Conservation (phyloP, 2,797 vertebrate species). For the Gouania willdenowi region DNA sequence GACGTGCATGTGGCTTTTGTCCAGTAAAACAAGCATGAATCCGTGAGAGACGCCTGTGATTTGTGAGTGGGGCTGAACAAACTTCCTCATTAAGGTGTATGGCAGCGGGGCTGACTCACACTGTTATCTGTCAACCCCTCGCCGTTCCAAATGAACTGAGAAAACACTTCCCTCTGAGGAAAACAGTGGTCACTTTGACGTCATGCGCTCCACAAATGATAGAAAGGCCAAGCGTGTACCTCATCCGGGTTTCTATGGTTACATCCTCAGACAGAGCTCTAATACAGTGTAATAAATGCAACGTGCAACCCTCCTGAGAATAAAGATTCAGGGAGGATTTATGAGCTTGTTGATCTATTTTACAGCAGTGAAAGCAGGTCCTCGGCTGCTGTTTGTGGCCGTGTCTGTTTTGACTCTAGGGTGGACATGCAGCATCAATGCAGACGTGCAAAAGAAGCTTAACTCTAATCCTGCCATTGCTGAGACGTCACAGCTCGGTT, state of each 20-base stretch:
- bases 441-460: slow-evolving; percentile 65
- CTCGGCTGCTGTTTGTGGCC: slow-evolving; percentile 14
- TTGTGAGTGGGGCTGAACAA: slow-evolving; percentile 21
- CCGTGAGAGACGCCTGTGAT: slow-evolving; percentile 23
- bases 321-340: slow-evolving; percentile 44
- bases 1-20: slow-evolving; percentile 1
- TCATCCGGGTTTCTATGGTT: slow-evolving; percentile 66
- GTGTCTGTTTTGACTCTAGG: slow-evolving; percentile 57
- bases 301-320: slow-evolving; percentile 47
- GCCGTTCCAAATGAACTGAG: slow-evolving; percentile 48
- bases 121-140: slow-evolving; percentile 56
- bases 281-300: slow-evolving; percentile 51
- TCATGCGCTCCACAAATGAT: slow-evolving; percentile 58
- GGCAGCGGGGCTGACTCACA: slow-evolving; percentile 50
- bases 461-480: slow-evolving; percentile 61
- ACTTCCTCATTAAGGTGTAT: slow-evolving; percentile 53
- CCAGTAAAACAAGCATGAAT: slow-evolving; percentile 16
- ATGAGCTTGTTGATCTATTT: slow-evolving; percentile 35
- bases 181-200: slow-evolving; percentile 61
- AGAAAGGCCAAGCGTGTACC: slow-evolving; percentile 56
- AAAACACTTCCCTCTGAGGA: slow-evolving; percentile 51
- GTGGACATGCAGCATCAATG: slow-evolving; percentile 45
- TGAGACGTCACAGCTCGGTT: slow-evolving; percentile 64
- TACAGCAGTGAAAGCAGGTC: slow-evolving; percentile 28
- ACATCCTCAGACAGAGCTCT: slow-evolving; percentile 54